Evolutionary conservation across 2,888 invertebrate species (phyloP).

Genomic region (Coelopa pilipes): DNA sequence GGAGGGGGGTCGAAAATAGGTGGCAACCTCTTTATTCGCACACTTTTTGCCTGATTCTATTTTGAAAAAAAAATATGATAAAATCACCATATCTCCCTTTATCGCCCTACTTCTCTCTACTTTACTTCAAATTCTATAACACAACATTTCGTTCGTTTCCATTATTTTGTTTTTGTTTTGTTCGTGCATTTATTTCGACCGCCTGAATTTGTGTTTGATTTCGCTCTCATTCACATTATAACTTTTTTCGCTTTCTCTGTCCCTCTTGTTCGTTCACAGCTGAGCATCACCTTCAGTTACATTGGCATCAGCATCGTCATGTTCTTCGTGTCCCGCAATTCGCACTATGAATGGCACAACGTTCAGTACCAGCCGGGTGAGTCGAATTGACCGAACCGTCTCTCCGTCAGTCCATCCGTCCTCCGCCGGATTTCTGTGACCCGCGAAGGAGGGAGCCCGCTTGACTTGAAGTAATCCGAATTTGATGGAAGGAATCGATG

Average conservation of each 20-base stretch:
- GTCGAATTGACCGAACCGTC: not conserved
- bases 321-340: slow-evolving; percentile 96
- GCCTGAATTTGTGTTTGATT: not conserved
- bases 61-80: not conserved
- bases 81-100: too few species aligned
- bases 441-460: too few species aligned
- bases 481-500: slow-evolving; percentile 4
- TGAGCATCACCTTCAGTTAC: slow-evolving; percentile 89
- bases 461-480: not conserved
- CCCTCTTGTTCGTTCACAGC: slow-evolving; percentile 65
- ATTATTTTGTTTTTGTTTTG: too few species aligned
- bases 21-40: not conserved
- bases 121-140: too few species aligned
- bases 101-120: too few species aligned
- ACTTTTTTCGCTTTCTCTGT: slow-evolving; percentile 7
- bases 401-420: too few species aligned
- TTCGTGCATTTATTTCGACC: not conserved
- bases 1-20: not conserved
- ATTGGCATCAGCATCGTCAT: slow-evolving; percentile 96
- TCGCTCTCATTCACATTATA: not conserved
- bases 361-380: slow-evolving; percentile 68
- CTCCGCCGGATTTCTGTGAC: too few species aligned
- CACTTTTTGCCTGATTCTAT: not conserved
- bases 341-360: slow-evolving; percentile 96
- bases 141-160: too few species aligned